These are phyloP conservation scores for Diogma glabrata DNA, from an alignment of 2,888 invertebrate species.

Conservation along the genomic window DNA sequence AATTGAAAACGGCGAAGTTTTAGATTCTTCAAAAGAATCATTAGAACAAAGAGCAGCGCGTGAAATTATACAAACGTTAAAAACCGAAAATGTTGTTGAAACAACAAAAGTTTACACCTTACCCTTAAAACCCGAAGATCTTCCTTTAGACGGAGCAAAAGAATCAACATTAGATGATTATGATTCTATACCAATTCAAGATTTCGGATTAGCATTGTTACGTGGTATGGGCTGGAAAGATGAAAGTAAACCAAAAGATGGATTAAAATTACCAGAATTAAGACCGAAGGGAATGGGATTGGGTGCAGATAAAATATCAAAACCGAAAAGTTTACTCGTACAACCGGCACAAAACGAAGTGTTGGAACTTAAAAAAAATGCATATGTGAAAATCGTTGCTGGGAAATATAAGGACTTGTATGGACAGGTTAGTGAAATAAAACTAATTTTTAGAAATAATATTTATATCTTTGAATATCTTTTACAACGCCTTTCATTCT, in stretches of 20 bases:
- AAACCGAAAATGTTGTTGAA: conserved; percentile 26
- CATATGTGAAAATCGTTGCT: conserved; percentile 61
- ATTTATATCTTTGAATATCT: conserved; percentile 14
- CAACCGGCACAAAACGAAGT: conserved; percentile 47
- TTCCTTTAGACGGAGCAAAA: conserved; percentile 48
- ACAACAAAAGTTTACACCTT: conserved; percentile 39
- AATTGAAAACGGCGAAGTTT: too few species aligned
- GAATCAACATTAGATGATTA: conserved; percentile 60
- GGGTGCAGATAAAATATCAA: conserved; percentile 65
- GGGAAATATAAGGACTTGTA: conserved; percentile 70
- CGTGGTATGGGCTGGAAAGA: conserved; percentile 91
- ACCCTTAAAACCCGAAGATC: conserved; percentile 42
- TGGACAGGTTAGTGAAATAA: conserved; percentile 50
- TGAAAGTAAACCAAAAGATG: conserved; percentile 47
- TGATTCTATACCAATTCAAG: conserved; percentile 56
- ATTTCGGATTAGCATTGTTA: conserved; percentile 87
- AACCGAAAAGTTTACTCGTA: conserved; percentile 27
- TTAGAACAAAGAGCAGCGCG: conserved; percentile 62
- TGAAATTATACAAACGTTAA: conserved; percentile 50
- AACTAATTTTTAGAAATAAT: conserved; percentile 5
- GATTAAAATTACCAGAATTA: conserved; percentile 51
- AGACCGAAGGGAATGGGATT: conserved; percentile 90
- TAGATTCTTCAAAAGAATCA: conserved; percentile 27
- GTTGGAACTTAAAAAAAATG: conserved; percentile 58
- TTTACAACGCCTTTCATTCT: conserved; percentile 13